Evolutionary conservation across 2,113 vertebrate genomes (phyloP), one percentile per base, ranked within the genome.

Genomic region (Lagenorhynchus albirostris): DNA sequence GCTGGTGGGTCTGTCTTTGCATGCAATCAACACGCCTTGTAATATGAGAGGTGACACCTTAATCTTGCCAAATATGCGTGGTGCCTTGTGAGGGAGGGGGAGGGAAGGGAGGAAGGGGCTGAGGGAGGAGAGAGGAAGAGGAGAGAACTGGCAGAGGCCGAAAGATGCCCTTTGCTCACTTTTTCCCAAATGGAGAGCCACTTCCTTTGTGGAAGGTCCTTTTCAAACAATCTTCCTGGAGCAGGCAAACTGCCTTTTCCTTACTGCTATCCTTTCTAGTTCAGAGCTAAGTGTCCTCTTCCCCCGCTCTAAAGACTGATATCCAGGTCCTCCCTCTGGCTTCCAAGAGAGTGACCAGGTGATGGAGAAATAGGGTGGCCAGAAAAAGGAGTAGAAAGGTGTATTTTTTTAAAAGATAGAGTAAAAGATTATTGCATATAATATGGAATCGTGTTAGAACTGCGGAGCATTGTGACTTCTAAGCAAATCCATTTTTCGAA

Each of bases 31-130:
- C 97, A 98, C 13, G 92, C 96, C 98, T 97, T 98, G 98, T 98
- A 99, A 99, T 97, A 93, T 83, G 98, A 99, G 98, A 98, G 94
- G 96, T 97, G 97, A 98, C 98, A 98, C 98, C 98, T 99, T 98
- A 98, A 98, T 98, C 98, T 99, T 97, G 89, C 98, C 99, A 98
- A 98, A 98, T 99, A 98, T 97, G 97, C 97, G 88, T 81, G 63
- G 68, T 96, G 90, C 95, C 95, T 96, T 91, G 31, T 8, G 55
- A 38, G 29, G 50, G 38, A 53, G 68, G 15, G 58, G 53, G 5
- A 15, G 31, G 26, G 4, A 50, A 9, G 36, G 29, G 33, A 58
- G 33, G 53, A 47, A 53, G 58, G 73, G 83, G n/a, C n/a, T n/a
- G 31, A 44, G 15, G 41, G 60, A 81, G 60, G 53, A 55, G 62